Conservation (phyloP, 1,140 invertebrate species). For the Acromyrmex echinatior region DNA sequence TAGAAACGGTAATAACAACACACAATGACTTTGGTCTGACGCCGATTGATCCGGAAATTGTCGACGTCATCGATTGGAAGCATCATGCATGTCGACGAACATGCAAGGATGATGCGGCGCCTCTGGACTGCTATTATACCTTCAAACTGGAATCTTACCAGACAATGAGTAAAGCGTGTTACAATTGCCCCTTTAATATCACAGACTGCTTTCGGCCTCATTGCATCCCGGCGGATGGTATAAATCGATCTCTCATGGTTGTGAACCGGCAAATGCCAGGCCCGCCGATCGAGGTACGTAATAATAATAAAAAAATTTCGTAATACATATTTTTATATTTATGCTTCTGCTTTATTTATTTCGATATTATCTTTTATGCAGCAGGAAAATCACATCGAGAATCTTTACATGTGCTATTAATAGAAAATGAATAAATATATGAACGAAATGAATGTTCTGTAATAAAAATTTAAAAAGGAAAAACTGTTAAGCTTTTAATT, state of each 20-base stretch:
- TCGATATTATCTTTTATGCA: not conserved
- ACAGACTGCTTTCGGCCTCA: slow-evolving; percentile 92
- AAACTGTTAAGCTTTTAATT: not conserved
- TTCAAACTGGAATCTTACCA: slow-evolving; percentile 93
- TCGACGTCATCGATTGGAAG: slow-evolving; percentile 63
- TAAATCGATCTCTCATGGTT: slow-evolving; percentile 90
- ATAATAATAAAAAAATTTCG: not conserved
- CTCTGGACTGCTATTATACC: slow-evolving; percentile 90
- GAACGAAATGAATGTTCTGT: not conserved
- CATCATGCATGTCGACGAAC: slow-evolving; percentile 87
- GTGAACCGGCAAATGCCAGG: slow-evolving; percentile 96
- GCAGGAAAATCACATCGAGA: not conserved
- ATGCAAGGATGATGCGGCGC: slow-evolving; percentile 86
- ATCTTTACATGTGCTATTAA: not conserved
- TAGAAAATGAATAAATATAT: not conserved
- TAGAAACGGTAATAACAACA: slow-evolving; percentile 58
- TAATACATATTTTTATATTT: not conserved
- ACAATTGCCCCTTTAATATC: slow-evolving; percentile 92
- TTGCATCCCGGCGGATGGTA: slow-evolving; percentile 94
- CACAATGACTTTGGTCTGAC: slow-evolving; percentile 34
- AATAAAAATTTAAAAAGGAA: not conserved
- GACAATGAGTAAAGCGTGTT: slow-evolving; percentile 95
- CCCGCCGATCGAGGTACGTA: slow-evolving; percentile 92
- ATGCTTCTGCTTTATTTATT: not conserved
- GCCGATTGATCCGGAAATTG: slow-evolving; percentile 47